Percentiles rank a stretch among this genome's conserved stretches.
Conservation (phyloP, 92 coral and sea anemone genomes). For the Virgularia gustaviana region DNA sequence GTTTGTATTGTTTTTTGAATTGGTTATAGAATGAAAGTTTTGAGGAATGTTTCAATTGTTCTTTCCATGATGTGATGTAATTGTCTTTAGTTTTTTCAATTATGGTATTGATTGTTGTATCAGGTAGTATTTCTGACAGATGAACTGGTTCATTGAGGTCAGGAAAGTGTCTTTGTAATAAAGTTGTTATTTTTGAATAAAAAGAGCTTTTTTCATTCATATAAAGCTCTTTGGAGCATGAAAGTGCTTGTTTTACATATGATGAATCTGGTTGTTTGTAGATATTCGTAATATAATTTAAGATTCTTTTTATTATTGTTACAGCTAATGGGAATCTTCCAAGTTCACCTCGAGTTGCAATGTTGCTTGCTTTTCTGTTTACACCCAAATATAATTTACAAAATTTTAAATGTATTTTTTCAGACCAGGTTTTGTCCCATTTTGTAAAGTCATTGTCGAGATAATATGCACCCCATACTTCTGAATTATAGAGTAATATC, state of each 20-base stretch:
- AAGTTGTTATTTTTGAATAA: not conserved
- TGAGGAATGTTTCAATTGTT: too few species aligned
- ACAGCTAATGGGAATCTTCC: slow-evolving; percentile 42
- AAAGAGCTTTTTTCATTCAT: not conserved
- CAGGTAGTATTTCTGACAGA: not conserved
- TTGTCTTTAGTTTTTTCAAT: not conserved
- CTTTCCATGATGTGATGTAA: not conserved
- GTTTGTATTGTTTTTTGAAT: too few species aligned
- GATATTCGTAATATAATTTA: slow-evolving; percentile 23
- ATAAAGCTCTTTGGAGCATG: not conserved
- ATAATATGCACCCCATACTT: slow-evolving; percentile 46
- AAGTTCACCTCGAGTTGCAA: slow-evolving; percentile 47
- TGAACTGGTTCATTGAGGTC: not conserved
- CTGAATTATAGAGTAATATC: slow-evolving; percentile 47
- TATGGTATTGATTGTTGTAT: not conserved
- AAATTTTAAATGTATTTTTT: slow-evolving; percentile 47
- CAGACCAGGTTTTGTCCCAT: slow-evolving; percentile 40
- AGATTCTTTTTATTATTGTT: slow-evolving; percentile 10
- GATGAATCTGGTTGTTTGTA: slow-evolving; percentile 14
- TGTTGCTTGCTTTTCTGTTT: slow-evolving; percentile 46
- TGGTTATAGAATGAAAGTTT: too few species aligned
- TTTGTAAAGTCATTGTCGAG: slow-evolving; percentile 12
- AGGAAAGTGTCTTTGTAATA: not conserved
- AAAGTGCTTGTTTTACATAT: slow-evolving; percentile 26
- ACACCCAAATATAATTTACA: slow-evolving; percentile 46